These are phyloP conservation scores for Etheostoma perlongum DNA, from an alignment of 2,797 vertebrate genomes.

Conservation along the genomic window DNA sequence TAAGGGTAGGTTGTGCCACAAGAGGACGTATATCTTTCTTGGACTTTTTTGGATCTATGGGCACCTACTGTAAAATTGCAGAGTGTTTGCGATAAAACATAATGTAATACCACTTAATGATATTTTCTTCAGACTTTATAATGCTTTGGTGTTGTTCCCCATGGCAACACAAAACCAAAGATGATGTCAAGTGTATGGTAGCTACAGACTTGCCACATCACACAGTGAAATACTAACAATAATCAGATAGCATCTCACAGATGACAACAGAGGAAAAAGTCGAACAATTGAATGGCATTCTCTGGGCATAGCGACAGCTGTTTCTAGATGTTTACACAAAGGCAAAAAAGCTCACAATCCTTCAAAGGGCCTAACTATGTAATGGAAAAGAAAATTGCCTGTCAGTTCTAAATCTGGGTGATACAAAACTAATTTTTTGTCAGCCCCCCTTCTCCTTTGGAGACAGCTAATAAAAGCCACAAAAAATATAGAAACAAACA, in stretches of 20 bases:
- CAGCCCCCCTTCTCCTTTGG: constrained; percentile 3
- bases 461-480: constrained; percentile 52
- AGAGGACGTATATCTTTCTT: not conserved
- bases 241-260: constrained; percentile 70
- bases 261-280: constrained; percentile 65
- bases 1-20: not conserved
- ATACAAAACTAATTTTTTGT: constrained; percentile 51
- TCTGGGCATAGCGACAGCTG: constrained; percentile 37
- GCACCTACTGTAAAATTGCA: constrained; percentile 9
- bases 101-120: constrained; percentile 27
- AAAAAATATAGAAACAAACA: constrained; percentile 51
- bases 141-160: constrained; percentile 56
- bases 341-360: constrained; percentile 39
- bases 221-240: constrained; percentile 58
- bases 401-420: constrained; percentile 48
- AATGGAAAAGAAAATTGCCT: constrained; percentile 70
- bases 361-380: constrained; percentile 55
- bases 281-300: constrained; percentile 51
- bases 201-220: constrained; percentile 59
- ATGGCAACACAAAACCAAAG: constrained; percentile 61
- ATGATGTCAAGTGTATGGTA: constrained; percentile 70
- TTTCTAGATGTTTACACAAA: constrained; percentile 59
- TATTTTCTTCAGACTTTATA: constrained; percentile 52
- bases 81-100: constrained; percentile 44
- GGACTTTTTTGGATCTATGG: not conserved